Evolutionary conservation across 2,113 vertebrate species (phyloP), one percentile per base, ranked within the genome.

Genomic region (Ciconia maguari): DNA sequence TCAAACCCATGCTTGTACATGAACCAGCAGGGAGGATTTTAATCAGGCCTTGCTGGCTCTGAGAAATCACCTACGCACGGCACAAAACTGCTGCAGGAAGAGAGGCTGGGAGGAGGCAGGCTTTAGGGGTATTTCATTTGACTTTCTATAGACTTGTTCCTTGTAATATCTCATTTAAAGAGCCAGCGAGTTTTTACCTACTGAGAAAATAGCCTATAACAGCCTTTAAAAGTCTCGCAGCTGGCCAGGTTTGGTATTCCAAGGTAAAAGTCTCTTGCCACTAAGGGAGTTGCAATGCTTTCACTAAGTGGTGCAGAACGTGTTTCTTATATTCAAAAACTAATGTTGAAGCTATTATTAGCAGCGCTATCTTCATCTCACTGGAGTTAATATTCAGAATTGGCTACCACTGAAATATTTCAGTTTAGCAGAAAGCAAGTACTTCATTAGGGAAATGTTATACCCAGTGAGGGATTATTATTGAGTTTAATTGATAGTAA

Each of bases 1-100:
- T 82, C 65, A 83, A 90, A 74, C 58, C 54, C 82, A 42, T 22
- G 27, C 75, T 75, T 55, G 84, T 55, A 38, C 61, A 25, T 15
- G 89, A 92, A 95, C 17, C 94, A 95, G 95, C 96, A 90, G 95
- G 97, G 95, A 91, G 81, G 94, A 94, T 95, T 97, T 96, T 97
- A 96, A 97, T 94, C 96, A 96, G 97, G 85, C 64, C 79, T 92
- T 70, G 68, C 88, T 95, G 92, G 87, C 91, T 88, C 94, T 9
- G 13, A 93, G 87, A 96, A 97, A 96, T 95, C 91, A 94, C 84
- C 95, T 72, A 93, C 3, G 13, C 62, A 80, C 30, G 1, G 71
- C 84, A 88, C 66, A 36, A 34, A 94, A 85, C 75, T 90, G 90
- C 93, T 90, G 87, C 87, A 91, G 89, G 94, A 93, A 87, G 87